Base-by-base conservation (phyloP, 2,888 invertebrate genomes). In the Melinaea marsaeus region DNA sequence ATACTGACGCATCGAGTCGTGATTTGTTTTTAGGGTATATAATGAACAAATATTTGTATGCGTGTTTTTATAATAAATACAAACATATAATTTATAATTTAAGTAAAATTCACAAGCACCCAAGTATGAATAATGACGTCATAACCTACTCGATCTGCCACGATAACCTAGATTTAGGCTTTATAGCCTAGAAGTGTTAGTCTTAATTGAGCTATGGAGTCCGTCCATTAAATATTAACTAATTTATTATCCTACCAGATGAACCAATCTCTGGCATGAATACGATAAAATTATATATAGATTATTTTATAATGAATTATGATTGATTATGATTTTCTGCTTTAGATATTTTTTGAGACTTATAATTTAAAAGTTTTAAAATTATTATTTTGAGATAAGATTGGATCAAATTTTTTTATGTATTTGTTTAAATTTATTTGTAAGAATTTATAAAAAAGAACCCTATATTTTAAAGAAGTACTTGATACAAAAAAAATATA, bases 151-250 rank as follows among this genome's bases (percentile, higher is more conserved):
- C 56, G n/a, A 64, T 67, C 62, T 62, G 60, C 64, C 64, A 67
- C 47, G 42, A 62, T 69, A 69, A 67, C 63, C 62, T 67, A 63
- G 63, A 69, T 69, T 65, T 64, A 69, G 67, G 60, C 56, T 47
- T 62, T 33, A 42, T 42, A 46, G 55, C 51, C 66, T 59, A 55
- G 63, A 60, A 61, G 56, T 60, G 63, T 60, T 69, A 54, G 42
- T 46, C 51, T 54, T 69, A 69, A 69, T 69, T 69, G 69, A 69
- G 68, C 62, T 68, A 69, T 66, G 55, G 58, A 55, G 54, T 63
- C 66, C 59, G 61, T 66, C 66, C 67, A 63, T 63, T 67, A 61
- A 57, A 60, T 66, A 61, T 63, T 69, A 69, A 69, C 69, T 61
- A 69, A 69, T 68, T 69, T 69, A 69, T 69, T 62, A 48, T 61